Percentiles rank a stretch among this genome's conserved stretches.
Conservation (phyloP, 2,113 vertebrate species). For the Dryoscopus gambensis region DNA sequence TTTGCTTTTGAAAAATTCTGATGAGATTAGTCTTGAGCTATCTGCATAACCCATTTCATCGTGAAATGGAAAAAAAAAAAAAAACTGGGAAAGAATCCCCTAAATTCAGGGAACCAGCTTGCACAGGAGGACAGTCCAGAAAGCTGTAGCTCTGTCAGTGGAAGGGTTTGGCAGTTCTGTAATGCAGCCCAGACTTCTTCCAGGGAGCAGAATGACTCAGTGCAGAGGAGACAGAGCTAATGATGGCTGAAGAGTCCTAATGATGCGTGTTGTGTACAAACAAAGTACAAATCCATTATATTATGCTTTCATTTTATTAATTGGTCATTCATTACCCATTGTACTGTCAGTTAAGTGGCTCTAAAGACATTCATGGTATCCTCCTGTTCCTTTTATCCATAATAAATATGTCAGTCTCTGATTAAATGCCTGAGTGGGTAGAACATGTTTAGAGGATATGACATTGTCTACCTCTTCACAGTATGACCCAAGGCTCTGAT, state of each 20-base stretch:
- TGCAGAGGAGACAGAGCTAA: slow-evolving; percentile 21
- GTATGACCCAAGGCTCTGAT: not conserved
- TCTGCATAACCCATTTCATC: not conserved
- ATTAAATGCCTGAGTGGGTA: not conserved
- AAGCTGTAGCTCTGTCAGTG: not conserved
- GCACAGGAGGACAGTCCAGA: not conserved
- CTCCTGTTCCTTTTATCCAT: slow-evolving; percentile 1
- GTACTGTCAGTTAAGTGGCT: slow-evolving; percentile 23
- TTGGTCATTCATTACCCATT: slow-evolving; percentile 5
- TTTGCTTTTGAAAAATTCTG: not conserved
- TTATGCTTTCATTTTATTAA: slow-evolving; percentile 26
- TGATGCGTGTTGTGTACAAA: slow-evolving; percentile 44
- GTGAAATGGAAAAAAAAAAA: not conserved
- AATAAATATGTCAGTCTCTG: not conserved
- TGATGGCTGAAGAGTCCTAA: slow-evolving; percentile 12
- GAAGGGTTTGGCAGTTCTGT: not conserved
- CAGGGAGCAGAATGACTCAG: slow-evolving; percentile 16
- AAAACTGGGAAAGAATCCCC: not conserved
- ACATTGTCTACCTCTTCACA: not conserved
- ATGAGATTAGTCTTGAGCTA: not conserved
- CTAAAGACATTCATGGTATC: not conserved
- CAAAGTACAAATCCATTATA: slow-evolving; percentile 34
- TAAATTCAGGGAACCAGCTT: not conserved
- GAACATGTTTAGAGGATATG: not conserved
- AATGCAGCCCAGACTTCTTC: not conserved